Evolutionary conservation across 2,113 vertebrate genomes (phyloP), one percentile per base, ranked within the genome.

Genomic region (Pollachius pollachius): DNA sequence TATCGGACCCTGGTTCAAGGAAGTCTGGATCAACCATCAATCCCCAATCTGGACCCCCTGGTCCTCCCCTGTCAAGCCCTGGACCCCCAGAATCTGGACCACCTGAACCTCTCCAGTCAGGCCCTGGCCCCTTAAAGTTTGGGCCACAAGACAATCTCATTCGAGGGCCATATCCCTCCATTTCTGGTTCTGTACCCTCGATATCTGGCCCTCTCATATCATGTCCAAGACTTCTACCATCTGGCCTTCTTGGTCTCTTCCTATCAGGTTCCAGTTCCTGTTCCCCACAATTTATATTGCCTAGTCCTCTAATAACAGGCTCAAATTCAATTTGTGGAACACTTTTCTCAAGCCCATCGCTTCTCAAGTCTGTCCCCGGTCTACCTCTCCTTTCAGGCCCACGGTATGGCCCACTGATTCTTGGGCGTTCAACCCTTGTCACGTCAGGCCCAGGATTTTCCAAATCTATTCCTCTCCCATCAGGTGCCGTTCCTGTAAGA

Each of bases 201-300:
- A 77, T 71, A 72, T 81, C 52, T 65, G 71, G 21, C 65, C 12
- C 41, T 71, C 67, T 74, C 17, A 65, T 75, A 30, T 67, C 68
- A 1, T 54, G 68, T 25, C 63, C 62, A 2, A 4, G 41, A 52
- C 62, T 61, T 12, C 65, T 30, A 3, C 71, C 62, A 67, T 70
- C 61, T 58, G 62, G 57, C 60, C 12, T 48, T 71, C 27, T 30
- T 34, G 64, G 63, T 30, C 21, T 59, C 71, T 62, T 78, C 8
- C 30, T 69, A 1, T 74, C 68, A 68, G 62, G 19, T 23, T 58
- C 66, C 16, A 7, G 15, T 23, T 52, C 65, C 17, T 16, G 23
- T 56, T 8, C 65, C 23, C 48, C 25, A 16, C 17, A 58, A n/a
- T 58, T 17, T 58, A 34, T 34, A 34, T 34, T 34, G 30, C 30